phyloP scores from a whole-genome alignment of 2,797 vertebrate genomes.

The Podargus strigoides region DNA sequence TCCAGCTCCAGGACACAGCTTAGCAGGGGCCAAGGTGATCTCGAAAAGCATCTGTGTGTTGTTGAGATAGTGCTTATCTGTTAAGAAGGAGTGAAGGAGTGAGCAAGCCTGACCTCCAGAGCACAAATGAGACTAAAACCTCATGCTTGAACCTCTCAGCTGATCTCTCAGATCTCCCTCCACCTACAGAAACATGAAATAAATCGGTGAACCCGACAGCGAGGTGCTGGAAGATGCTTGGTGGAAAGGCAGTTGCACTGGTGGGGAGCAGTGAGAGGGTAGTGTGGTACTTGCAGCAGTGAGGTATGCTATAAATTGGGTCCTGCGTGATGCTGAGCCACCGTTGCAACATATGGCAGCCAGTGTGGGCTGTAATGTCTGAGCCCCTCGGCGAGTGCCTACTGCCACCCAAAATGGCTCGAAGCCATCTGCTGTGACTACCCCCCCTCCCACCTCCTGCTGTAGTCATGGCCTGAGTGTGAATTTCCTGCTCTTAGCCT shows the following conservation, averaged over 20 bases:
- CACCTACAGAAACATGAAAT: neutral
- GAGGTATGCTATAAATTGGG: neutral
- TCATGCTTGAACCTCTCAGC: neutral
- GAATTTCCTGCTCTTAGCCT: neutral
- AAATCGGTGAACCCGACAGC: neutral
- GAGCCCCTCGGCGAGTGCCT: neutral
- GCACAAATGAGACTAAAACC: neutral
- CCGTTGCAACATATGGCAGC: constrained; percentile 28
- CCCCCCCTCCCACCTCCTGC: constrained; percentile 33
- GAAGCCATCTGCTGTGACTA: constrained; percentile 42
- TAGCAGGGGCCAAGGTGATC: constrained; percentile 8
- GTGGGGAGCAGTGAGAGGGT: neutral
- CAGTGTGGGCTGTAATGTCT: constrained; percentile 39
- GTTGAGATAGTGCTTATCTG: constrained; percentile 9
- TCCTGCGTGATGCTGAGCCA: constrained; percentile 36
- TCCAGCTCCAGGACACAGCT: neutral
- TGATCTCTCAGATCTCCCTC: neutral
- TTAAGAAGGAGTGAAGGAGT: neutral
- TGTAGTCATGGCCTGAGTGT: neutral
- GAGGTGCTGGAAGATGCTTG: neutral
- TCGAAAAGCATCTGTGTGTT: constrained; percentile 21
- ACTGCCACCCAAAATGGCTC: constrained; percentile 43
- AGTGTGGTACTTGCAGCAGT: neutral
- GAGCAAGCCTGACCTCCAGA: neutral
- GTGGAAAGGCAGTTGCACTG: neutral